phyloP scores from a whole-genome alignment of 1,140 invertebrate species.

The Drosophila rhopaloa region DNA sequence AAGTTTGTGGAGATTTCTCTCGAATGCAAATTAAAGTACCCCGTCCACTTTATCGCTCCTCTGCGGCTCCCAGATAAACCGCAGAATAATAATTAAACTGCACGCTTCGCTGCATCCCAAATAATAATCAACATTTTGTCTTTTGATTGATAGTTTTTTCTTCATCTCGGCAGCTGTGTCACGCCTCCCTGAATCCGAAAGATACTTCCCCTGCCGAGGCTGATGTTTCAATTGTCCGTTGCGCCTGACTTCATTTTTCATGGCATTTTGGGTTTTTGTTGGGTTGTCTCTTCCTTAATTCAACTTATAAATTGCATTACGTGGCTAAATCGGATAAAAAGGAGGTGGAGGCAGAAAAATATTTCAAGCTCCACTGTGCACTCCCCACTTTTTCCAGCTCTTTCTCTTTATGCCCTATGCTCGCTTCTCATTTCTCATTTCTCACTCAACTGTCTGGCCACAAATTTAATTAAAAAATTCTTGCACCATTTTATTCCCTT shows the following conservation, averaged over 20 bases:
- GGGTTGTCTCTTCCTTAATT: constrained; percentile 50
- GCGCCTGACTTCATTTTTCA: constrained; percentile 76
- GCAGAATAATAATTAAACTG: constrained; percentile 72
- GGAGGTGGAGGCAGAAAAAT: constrained; percentile 31
- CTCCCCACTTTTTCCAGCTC: constrained; percentile 7
- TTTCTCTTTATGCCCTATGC: constrained; percentile 18
- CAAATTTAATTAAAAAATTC: constrained; percentile 82
- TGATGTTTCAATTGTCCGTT: constrained; percentile 61
- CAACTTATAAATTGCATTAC: constrained; percentile 77
- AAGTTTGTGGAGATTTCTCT: constrained; percentile 34
- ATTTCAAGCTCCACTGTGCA: constrained; percentile 70
- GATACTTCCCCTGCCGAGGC: constrained; percentile 33
- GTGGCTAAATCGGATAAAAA: constrained; percentile 36
- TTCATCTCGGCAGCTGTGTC: constrained; percentile 38
- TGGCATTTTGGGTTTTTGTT: constrained; percentile 56
- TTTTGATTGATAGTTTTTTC: constrained; percentile 79
- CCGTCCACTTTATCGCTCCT: constrained; percentile 18
- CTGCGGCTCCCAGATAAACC: constrained; percentile 35
- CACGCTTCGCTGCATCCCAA: constrained; percentile 64
- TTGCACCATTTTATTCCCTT: constrained; percentile 71
- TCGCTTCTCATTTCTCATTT: constrained; percentile 56
- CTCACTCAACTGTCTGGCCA: constrained; percentile 77
- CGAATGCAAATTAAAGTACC: constrained; percentile 38
- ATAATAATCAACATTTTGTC: constrained; percentile 71
- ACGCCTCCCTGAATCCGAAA: constrained; percentile 28